Base-by-base conservation (phyloP, 2,888 invertebrate species). In the Holacanthella duospinosa region DNA sequence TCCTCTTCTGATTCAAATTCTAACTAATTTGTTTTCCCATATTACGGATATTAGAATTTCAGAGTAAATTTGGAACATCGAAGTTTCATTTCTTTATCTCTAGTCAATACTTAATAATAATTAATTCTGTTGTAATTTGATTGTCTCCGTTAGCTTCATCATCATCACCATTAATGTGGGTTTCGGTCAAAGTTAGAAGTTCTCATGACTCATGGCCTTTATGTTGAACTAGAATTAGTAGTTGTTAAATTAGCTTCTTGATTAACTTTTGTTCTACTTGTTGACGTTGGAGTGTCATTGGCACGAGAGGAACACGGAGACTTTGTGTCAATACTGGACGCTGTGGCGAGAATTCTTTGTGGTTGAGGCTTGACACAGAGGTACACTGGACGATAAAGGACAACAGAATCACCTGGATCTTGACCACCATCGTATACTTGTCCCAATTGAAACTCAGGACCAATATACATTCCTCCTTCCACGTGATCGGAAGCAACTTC, bases 381-480 rank as follows among this genome's bases (percentile, higher is more conserved):
- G 75, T 85, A 85, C 44, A 84, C 81, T 2, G 85, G 85, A 66
- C 85, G 80, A 77, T 85, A 87, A 56, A 87, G 79, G 56, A 86
- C 82, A 43, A 85, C 79, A 1, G 82, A 80, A 66, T 82, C 82
- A 60, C 80, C 79, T 62, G 75, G 75, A 6, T 77, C 77, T 55
- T 70, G 69, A 61, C 81, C 81, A 24, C 86, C 86, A 75, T 86
- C 86, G 75, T 88, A 87, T 2, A 88, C 88, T 77, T 88, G 86
- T 1, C 87, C 87, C 59, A 88, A 77, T 61, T 87, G 83, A 76
- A 88, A 88, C 77, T 88, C 87, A 6, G 68, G 69, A 48, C 69
- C 69, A 25, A 69, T 68, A 55, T 71, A 71, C 77, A 84, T 82
- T 1, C 88, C 88, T 16, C 87, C 88, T 77, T 88, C 88, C 0